These are phyloP conservation scores for Eudyptes chrysolophus DNA, from an alignment of 2,113 vertebrate genomes.

Conservation along the genomic window DNA sequence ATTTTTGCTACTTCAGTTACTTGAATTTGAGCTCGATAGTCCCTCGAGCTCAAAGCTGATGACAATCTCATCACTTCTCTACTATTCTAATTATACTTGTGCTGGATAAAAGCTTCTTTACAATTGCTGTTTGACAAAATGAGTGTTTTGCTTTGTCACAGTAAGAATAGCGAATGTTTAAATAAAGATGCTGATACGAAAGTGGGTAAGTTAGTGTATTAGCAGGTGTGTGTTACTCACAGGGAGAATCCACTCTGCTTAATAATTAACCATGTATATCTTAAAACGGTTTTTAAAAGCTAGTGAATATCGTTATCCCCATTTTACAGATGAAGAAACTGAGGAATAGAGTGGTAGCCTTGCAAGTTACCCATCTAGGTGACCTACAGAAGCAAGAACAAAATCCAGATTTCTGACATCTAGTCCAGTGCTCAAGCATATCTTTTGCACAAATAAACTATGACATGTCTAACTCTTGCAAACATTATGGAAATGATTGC, in stretches of 20 bases:
- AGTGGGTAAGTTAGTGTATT: background rate
- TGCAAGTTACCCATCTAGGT: background rate
- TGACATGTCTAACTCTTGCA: slow-evolving; percentile 41
- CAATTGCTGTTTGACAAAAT: slow-evolving; percentile 7
- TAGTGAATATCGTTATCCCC: background rate
- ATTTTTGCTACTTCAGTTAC: background rate
- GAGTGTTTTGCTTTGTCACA: background rate
- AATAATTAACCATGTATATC: background rate
- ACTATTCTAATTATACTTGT: background rate
- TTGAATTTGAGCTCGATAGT: background rate
- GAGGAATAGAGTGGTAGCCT: background rate
- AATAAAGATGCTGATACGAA: slow-evolving; percentile 11
- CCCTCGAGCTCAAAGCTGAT: background rate
- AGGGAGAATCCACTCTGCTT: background rate
- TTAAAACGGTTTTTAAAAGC: background rate
- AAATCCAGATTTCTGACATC: background rate
- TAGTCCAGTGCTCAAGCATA: background rate
- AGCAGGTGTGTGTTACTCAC: background rate
- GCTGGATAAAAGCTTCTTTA: slow-evolving; percentile 15
- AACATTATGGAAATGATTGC: slow-evolving; percentile 50
- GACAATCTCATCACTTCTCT: background rate
- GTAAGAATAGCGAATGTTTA: background rate
- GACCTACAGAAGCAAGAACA: background rate
- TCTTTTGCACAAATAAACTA: slow-evolving; percentile 55
- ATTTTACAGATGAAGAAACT: background rate